phyloP scores from a whole-genome alignment of 2,888 invertebrate genomes.

The Microchrysa polita region DNA sequence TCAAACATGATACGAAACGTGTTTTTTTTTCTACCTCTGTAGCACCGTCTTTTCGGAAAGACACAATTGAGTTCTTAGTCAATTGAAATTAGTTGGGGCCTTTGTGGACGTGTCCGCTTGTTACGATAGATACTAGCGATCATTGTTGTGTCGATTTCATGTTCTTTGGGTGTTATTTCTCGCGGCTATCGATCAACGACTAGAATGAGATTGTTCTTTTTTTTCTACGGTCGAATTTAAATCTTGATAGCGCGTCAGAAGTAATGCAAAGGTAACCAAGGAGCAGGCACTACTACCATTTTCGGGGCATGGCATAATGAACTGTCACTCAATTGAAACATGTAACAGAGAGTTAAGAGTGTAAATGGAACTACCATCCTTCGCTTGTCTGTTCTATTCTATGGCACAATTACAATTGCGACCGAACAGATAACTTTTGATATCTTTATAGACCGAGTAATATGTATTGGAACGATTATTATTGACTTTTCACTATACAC shows the following conservation, averaged over 20 bases:
- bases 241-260: not conserved
- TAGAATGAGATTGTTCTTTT: not conserved
- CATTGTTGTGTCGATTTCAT: slow-evolving; percentile 16
- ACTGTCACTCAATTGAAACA: slow-evolving; percentile 35
- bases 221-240: not conserved
- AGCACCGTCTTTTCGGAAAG: not conserved
- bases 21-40: not conserved
- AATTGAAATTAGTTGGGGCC: slow-evolving; percentile 31
- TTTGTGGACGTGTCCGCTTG: slow-evolving; percentile 12
- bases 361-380: not conserved
- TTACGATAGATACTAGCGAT: not conserved
- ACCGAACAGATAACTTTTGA: not conserved
- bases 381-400: not conserved
- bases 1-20: not conserved
- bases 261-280: not conserved
- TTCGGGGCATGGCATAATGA: slow-evolving; percentile 28
- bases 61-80: slow-evolving; percentile 7
- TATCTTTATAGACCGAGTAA: not conserved
- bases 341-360: slow-evolving; percentile 21
- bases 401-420: not conserved
- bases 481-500: slow-evolving; percentile 15
- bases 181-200: slow-evolving; percentile 17
- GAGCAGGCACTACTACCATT: slow-evolving; percentile 15
- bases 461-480: not conserved
- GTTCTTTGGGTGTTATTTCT: slow-evolving; percentile 19